Percentiles rank a stretch among this genome's conserved stretches.
These are phyloP conservation scores for Dioctria linearis DNA, from an alignment of 2,888 invertebrate genomes.

Conservation along the genomic window DNA sequence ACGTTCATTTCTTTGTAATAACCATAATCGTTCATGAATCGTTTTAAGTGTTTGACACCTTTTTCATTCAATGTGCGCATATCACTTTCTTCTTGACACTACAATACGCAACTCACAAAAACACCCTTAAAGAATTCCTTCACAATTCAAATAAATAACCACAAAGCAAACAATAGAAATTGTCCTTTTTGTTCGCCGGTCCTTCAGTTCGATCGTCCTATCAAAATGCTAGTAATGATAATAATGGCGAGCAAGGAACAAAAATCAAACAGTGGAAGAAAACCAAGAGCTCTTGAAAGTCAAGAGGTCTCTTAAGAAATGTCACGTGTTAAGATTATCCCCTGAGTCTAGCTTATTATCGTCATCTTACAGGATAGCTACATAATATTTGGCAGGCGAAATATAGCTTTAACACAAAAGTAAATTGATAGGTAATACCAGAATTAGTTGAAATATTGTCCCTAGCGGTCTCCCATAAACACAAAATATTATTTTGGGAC, in stretches of 20 bases:
- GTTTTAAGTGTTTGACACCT: constrained; percentile 45
- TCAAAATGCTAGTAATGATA: constrained; percentile 16
- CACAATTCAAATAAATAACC: constrained; percentile 13
- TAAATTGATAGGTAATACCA: constrained; percentile 23
- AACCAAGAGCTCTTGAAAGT: constrained; percentile 28
- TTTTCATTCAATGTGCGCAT: constrained; percentile 19
- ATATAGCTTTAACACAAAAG: background rate
- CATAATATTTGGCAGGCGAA: background rate
- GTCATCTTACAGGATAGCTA: background rate
- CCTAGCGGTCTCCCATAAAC: background rate
- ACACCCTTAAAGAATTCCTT: constrained; percentile 1
- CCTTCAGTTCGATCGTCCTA: background rate
- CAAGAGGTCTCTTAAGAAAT: constrained; percentile 43
- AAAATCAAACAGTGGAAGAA: constrained; percentile 35
- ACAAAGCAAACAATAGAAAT: constrained; percentile 30
- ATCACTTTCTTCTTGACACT: constrained; percentile 44
- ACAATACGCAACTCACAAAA: background rate
- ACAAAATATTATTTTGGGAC: constrained; percentile 5
- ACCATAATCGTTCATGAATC: constrained; percentile 38
- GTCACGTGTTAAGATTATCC: constrained; percentile 48
- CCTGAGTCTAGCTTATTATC: constrained; percentile 20
- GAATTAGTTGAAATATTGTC: background rate
- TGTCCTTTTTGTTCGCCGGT: constrained; percentile 7
- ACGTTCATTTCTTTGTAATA: constrained; percentile 12
- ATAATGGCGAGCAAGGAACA: background rate